Evolutionary conservation across 2,888 invertebrate genomes (phyloP).

Genomic region (Lepetodrilus schrolli): DNA sequence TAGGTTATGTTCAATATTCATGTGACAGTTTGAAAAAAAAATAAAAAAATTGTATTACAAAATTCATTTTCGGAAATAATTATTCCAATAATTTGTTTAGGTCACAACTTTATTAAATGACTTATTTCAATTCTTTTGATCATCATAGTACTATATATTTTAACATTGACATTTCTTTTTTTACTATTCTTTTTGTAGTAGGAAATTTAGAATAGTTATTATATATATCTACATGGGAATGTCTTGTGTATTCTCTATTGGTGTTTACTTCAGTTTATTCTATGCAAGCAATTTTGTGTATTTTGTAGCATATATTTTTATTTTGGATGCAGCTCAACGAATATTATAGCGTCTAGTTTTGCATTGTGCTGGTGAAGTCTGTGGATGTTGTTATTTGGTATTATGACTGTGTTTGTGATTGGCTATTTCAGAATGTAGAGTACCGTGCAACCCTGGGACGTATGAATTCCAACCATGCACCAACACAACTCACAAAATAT

Average conservation of each 20-base stretch:
- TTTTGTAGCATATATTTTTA: not conserved
- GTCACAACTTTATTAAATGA: no score
- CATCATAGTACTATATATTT: no score
- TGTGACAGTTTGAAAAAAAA: no score
- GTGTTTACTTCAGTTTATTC: not conserved
- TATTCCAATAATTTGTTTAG: no score
- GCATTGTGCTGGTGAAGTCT: not conserved
- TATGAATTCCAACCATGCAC: constrained; percentile 61
- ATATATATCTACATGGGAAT: not conserved
- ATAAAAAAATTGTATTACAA: no score
- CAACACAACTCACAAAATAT: constrained; percentile 57
- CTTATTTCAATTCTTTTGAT: no score
- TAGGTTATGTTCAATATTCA: no score
- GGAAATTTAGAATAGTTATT: no score
- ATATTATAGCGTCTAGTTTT: not conserved
- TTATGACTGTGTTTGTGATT: constrained; percentile 26
- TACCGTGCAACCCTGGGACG: constrained; percentile 55
- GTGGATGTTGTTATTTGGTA: not conserved
- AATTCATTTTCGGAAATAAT: no score
- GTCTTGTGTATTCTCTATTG: no score
- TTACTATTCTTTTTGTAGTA: no score
- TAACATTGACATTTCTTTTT: no score
- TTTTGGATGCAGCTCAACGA: not conserved
- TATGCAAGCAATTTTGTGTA: not conserved
- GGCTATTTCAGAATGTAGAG: constrained; percentile 60